These are phyloP conservation scores for Falco berigora DNA, from an alignment of 2,797 vertebrate species.

Conservation along the genomic window DNA sequence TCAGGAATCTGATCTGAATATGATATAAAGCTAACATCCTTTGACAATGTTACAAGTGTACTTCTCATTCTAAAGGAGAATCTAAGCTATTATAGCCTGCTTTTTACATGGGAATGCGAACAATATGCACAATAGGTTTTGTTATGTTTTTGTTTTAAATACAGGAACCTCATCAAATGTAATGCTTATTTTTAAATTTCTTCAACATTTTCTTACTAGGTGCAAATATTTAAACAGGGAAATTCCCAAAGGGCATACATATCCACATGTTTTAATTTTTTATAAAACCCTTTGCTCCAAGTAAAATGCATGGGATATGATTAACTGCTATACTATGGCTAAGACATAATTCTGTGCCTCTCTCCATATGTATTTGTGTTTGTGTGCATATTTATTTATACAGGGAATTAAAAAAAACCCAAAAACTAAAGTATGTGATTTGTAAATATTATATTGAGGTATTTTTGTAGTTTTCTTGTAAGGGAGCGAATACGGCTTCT, in stretches of 20 bases:
- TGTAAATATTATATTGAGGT: not conserved
- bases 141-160: not conserved
- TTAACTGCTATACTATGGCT: not conserved
- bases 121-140: not conserved
- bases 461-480: not conserved
- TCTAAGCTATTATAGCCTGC: not conserved
- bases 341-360: not conserved
- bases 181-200: not conserved
- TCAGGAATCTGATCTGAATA: not conserved
- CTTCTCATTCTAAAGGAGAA: not conserved
- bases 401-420: accelerated
- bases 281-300: not conserved
- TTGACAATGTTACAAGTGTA: not conserved
- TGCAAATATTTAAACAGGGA: not conserved
- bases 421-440: not conserved
- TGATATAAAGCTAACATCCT: not conserved
- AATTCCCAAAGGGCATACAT: not conserved
- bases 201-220: not conserved
- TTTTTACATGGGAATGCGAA: not conserved
- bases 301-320: not conserved
- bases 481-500: not conserved
- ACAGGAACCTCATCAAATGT: not conserved
- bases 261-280: not conserved
- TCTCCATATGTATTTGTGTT: not conserved
- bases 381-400: not conserved